Evolutionary conservation across 2,797 vertebrate genomes (phyloP).

Genomic region (Pseudochromis fuscus): DNA sequence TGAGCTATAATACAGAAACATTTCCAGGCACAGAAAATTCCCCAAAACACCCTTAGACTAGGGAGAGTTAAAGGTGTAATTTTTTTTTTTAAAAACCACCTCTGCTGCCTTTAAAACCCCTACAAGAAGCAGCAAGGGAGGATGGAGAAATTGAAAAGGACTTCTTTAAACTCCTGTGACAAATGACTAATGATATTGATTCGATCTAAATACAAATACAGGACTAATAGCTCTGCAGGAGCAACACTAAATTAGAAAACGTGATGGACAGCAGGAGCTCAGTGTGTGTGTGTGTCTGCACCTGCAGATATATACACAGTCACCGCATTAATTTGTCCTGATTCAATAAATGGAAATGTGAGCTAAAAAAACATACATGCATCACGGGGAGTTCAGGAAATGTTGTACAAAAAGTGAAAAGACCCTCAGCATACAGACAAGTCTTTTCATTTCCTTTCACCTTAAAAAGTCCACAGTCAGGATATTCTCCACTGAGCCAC

Average conservation of each 20-base stretch:
- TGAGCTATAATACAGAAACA: too few species aligned
- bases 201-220: slow-evolving; percentile 67
- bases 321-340: neutral
- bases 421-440: slow-evolving; percentile 33
- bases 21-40: too few species aligned
- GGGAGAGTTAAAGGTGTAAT: too few species aligned
- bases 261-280: slow-evolving; percentile 51
- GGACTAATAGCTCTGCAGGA: slow-evolving; percentile 61
- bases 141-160: slow-evolving; percentile 52
- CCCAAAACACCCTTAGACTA: too few species aligned
- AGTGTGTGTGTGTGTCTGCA: slow-evolving; percentile 20
- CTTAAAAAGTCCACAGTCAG: slow-evolving; percentile 52
- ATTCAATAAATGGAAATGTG: slow-evolving; percentile 42
- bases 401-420: slow-evolving; percentile 19
- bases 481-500: slow-evolving; percentile 48
- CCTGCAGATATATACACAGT: slow-evolving; percentile 10
- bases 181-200: slow-evolving; percentile 76
- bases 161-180: slow-evolving; percentile 65
- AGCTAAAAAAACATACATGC: slow-evolving; percentile 39
- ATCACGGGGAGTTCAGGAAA: slow-evolving; percentile 30
- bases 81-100: too few species aligned
- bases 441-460: slow-evolving; percentile 36
- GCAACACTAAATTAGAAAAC: slow-evolving; percentile 45
- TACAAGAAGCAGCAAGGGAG: slow-evolving; percentile 4
- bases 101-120: neutral